Evolutionary conservation across 1,140 invertebrate genomes (phyloP).

Genomic region (Bombus confusus): DNA sequence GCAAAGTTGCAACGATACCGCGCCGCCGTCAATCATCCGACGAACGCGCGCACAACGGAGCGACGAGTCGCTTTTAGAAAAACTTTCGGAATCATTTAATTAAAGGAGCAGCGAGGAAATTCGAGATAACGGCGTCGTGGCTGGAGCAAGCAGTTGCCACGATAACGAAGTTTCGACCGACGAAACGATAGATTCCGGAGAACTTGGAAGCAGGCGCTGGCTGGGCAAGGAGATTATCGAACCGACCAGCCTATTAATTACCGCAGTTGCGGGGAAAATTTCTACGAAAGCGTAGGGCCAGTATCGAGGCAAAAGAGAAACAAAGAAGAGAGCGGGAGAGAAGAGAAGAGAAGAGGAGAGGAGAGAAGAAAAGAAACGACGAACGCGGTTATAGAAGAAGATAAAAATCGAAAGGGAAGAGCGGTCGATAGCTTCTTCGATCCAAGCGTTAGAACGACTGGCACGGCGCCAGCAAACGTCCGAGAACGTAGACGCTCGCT

Average conservation of each 20-base stretch:
- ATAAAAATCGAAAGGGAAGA: too few species aligned
- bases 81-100: constrained; percentile 32
- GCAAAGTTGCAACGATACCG: constrained; percentile 6
- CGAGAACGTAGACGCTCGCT: too few species aligned
- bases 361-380: too few species aligned
- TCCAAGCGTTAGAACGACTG: too few species aligned
- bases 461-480: too few species aligned
- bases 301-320: not conserved
- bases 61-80: not conserved
- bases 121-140: constrained; percentile 20
- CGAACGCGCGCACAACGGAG: not conserved
- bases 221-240: constrained; percentile 43
- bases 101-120: constrained; percentile 14
- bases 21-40: not conserved
- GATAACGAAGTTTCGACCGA: constrained; percentile 42
- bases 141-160: constrained; percentile 23
- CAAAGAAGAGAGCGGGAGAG: not conserved
- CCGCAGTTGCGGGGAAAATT: not conserved
- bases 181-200: constrained; percentile 13
- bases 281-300: too few species aligned
- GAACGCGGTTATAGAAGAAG: too few species aligned
- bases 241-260: constrained; percentile 36
- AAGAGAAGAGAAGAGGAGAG: too few species aligned
- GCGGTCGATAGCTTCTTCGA: too few species aligned
- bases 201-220: constrained; percentile 12